Evolutionary conservation across 2,113 vertebrate species (phyloP).

Genomic region (Clarias magur): DNA sequence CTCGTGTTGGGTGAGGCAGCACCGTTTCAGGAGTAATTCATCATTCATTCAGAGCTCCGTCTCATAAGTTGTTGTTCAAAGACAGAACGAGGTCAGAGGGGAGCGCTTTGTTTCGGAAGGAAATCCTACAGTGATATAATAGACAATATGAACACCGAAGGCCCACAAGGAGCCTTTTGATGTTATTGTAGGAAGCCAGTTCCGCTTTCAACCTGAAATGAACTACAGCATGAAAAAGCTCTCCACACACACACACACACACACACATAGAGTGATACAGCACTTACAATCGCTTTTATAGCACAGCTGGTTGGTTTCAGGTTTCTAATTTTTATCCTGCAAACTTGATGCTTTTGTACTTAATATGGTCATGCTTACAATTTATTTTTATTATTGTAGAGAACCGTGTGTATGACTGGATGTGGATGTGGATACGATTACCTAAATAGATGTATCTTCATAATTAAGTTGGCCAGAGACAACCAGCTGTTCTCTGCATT

Average conservation of each 20-base stretch:
- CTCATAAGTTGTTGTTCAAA: constrained; percentile 53
- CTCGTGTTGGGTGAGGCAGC: constrained; percentile 29
- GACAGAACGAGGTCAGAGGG: constrained; percentile 41
- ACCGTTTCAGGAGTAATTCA: constrained; percentile 43
- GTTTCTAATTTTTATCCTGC: constrained; percentile 27
- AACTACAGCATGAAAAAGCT: constrained; percentile 34
- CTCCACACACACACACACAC: not conserved
- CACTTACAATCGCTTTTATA: constrained; percentile 32
- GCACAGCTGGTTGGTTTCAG: constrained; percentile 38
- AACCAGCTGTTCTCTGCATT: not conserved
- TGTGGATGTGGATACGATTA: not conserved
- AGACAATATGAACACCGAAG: constrained; percentile 51
- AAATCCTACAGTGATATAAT: constrained; percentile 50
- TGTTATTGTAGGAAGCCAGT: constrained; percentile 42
- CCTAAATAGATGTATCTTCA: constrained; percentile 1
- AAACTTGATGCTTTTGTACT: constrained; percentile 1
- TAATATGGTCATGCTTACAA: not conserved
- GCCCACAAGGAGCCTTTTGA: constrained; percentile 45
- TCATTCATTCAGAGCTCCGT: constrained; percentile 47
- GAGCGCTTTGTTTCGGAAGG: constrained; percentile 51
- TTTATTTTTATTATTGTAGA: not conserved
- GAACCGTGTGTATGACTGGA: not conserved
- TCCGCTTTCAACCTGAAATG: constrained; percentile 48
- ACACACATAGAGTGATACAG: constrained; percentile 1
- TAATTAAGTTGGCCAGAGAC: not conserved